Conservation (phyloP, 2,888 invertebrate genomes). For the Rhodophaea formosa region DNA sequence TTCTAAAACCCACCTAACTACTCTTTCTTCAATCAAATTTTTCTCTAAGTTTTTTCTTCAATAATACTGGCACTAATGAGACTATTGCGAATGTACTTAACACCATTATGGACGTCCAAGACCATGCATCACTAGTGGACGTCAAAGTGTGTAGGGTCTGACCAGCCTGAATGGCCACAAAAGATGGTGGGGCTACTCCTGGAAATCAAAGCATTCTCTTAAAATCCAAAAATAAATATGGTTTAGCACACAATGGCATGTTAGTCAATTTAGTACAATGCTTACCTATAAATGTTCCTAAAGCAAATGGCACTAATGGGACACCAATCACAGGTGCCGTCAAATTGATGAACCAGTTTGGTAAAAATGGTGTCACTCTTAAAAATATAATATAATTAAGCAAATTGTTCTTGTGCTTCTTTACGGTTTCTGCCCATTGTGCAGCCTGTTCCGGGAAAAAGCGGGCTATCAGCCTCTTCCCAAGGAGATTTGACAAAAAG, state of each 20-base stretch:
- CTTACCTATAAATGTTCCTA: slow-evolving; percentile 96
- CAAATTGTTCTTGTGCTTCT: slow-evolving; percentile 92
- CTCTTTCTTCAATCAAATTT: slow-evolving; percentile 85
- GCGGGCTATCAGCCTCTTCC: slow-evolving; percentile 90
- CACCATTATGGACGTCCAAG: slow-evolving; percentile 91
- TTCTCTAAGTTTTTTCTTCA: slow-evolving; percentile 89
- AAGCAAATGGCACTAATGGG: slow-evolving; percentile 93
- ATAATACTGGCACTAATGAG: slow-evolving; percentile 92
- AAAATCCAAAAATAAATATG: not conserved
- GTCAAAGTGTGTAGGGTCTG: slow-evolving; percentile 96
- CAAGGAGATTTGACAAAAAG: slow-evolving; percentile 93
- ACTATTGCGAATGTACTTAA: slow-evolving; percentile 89
- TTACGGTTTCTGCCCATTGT: slow-evolving; percentile 92
- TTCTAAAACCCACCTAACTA: slow-evolving; percentile 46
- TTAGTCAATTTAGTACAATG: slow-evolving; percentile 20
- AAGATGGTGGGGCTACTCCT: slow-evolving; percentile 98
- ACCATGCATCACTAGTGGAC: slow-evolving; percentile 92
- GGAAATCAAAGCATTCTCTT: slow-evolving; percentile 31
- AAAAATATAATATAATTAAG: slow-evolving; percentile 98
- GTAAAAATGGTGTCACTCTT: slow-evolving; percentile 97
- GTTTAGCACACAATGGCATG: not conserved
- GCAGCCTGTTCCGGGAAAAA: slow-evolving; percentile 94
- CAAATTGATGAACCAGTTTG: slow-evolving; percentile 99
- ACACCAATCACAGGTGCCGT: slow-evolving; percentile 98
- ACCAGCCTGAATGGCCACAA: slow-evolving; percentile 98